Conservation (phyloP, 2,888 invertebrate species). For the Rotaria magnacalcarata region DNA sequence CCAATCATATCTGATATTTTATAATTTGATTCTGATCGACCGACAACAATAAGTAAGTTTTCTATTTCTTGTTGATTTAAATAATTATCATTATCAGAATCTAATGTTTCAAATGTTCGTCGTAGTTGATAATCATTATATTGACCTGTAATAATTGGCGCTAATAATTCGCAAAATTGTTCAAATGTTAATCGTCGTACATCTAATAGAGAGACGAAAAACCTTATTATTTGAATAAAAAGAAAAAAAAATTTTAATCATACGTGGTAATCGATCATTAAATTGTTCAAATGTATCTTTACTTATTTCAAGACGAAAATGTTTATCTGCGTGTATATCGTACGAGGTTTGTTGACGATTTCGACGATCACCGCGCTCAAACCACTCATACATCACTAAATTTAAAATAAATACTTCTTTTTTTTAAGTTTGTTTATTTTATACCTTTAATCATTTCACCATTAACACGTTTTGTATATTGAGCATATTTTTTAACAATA, state of each 20-base stretch:
- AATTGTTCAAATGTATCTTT: slow-evolving; percentile 29
- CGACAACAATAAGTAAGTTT: neutral
- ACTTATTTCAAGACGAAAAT: slow-evolving; percentile 26
- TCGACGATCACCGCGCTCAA: slow-evolving; percentile 27
- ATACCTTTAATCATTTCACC: slow-evolving; percentile 35
- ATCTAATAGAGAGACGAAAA: neutral
- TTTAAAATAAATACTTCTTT: neutral
- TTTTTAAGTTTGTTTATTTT: neutral
- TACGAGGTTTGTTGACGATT: neutral
- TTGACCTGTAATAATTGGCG: slow-evolving; percentile 27
- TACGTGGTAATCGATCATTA: slow-evolving; percentile 23
- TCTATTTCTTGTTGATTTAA: neutral
- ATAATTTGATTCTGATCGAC: slow-evolving; percentile 18
- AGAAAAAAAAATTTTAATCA: neutral
- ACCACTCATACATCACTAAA: slow-evolving; percentile 32
- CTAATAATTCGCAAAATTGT: slow-evolving; percentile 25
- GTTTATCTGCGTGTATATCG: neutral
- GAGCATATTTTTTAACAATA: slow-evolving; percentile 33
- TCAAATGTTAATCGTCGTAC: slow-evolving; percentile 6
- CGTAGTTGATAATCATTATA: slow-evolving; percentile 11
- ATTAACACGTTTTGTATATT: slow-evolving; percentile 33
- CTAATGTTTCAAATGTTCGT: slow-evolving; percentile 31
- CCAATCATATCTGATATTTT: neutral
- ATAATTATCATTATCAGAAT: slow-evolving; percentile 26
- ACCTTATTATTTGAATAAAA: neutral